phyloP scores from a whole-genome alignment of 2,797 vertebrate species.

The Caiman crocodilus region DNA sequence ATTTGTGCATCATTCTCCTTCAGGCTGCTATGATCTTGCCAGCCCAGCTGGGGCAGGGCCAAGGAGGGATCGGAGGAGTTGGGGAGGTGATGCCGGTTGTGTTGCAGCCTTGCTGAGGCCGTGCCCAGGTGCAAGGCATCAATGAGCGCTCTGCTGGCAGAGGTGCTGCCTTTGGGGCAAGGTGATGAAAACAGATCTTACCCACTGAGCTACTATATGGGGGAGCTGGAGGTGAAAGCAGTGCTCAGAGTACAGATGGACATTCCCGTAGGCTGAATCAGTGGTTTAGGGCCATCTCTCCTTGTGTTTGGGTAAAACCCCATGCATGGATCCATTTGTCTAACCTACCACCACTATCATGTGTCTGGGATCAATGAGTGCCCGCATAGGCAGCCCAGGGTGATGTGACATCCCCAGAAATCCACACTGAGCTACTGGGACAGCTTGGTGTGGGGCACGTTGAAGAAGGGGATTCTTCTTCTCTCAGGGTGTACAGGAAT shows the following conservation, averaged over 20 bases:
- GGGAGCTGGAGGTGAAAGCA: not conserved
- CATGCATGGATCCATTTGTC: not conserved
- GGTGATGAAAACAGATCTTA: not conserved
- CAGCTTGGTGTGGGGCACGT: not conserved
- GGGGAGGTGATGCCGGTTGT: not conserved
- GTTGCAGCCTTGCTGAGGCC: not conserved
- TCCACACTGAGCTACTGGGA: not conserved
- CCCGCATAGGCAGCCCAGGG: too few species aligned
- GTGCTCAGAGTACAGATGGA: not conserved
- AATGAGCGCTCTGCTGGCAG: not conserved
- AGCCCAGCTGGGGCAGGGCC: not conserved
- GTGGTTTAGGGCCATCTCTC: not conserved
- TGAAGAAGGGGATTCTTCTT: not conserved
- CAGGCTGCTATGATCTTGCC: not conserved
- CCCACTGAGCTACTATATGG: not conserved
- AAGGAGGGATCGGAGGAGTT: not conserved
- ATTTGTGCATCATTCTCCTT: not conserved
- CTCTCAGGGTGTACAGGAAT: not conserved
- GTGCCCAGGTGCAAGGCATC: not conserved
- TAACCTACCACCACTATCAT: not conserved
- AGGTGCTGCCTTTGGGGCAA: not conserved
- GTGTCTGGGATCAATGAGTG: not conserved
- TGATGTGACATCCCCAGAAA: not conserved
- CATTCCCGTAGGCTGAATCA: not conserved
- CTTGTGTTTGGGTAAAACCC: not conserved